Percentiles rank a stretch among this genome's conserved stretches.
Evolutionary conservation across 2,797 vertebrate genomes (phyloP).

Genomic region (Hypotaenidia philippensis): DNA sequence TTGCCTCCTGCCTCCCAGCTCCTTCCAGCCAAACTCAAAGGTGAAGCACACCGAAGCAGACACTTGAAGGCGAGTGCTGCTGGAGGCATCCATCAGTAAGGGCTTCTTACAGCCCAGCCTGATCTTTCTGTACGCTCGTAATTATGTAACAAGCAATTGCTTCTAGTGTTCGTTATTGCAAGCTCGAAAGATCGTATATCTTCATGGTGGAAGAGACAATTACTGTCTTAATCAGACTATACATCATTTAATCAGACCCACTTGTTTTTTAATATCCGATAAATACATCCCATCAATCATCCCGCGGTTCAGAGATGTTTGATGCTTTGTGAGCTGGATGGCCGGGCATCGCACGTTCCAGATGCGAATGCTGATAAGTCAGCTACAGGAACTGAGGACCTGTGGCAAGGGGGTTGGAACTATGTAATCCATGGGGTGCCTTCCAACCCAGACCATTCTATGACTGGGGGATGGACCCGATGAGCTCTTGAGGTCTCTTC

Average conservation of each 20-base stretch:
- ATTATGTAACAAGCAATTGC: neutral
- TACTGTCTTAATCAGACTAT: slow-evolving; percentile 27
- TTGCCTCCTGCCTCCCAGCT: neutral
- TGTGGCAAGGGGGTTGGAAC: no score
- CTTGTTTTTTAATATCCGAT: slow-evolving; percentile 49
- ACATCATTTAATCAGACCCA: slow-evolving; percentile 41
- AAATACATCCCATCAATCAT: slow-evolving; percentile 25
- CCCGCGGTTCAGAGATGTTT: neutral
- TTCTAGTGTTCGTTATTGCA: neutral
- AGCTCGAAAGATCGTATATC: neutral
- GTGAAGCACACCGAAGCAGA: neutral
- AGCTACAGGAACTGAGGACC: neutral
- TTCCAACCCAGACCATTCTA: no score
- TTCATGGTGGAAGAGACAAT: slow-evolving; percentile 1
- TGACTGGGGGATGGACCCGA: no score
- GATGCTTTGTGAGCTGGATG: neutral
- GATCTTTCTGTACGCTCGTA: rapidly evolving
- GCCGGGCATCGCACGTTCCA: neutral
- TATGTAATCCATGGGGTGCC: no score
- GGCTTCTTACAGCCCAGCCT: neutral
- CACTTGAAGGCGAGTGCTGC: neutral
- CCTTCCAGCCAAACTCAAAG: neutral
- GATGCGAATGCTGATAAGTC: neutral
- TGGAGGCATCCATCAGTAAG: neutral
- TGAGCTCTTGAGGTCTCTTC: no score